Evolutionary conservation across 2,888 invertebrate species (phyloP).

Genomic region (Eilema griseolum): DNA sequence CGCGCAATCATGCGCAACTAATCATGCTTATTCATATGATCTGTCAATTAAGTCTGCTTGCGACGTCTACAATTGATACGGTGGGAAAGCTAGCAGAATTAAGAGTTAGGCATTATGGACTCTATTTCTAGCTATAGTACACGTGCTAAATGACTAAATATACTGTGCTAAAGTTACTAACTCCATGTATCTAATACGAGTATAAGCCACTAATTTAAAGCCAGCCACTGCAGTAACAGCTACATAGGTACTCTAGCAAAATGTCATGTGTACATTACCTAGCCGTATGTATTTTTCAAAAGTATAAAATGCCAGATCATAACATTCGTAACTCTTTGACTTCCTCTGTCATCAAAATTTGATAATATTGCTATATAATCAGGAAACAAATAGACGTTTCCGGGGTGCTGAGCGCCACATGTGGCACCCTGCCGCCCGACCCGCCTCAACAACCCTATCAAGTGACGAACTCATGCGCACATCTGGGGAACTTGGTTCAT

Average conservation of each 20-base stretch:
- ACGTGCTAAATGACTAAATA: no score
- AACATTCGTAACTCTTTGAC: constrained; percentile 33
- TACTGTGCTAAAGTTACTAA: no score
- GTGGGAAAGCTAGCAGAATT: background rate
- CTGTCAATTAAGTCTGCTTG: background rate
- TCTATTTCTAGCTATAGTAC: no score
- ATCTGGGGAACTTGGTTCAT: constrained; percentile 72
- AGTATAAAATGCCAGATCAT: constrained; percentile 8
- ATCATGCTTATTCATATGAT: background rate
- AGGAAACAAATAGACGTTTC: constrained; percentile 69
- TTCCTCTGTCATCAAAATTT: constrained; percentile 51
- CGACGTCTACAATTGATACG: background rate
- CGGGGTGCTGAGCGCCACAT: constrained; percentile 64
- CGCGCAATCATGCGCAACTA: background rate
- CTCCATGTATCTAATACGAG: background rate
- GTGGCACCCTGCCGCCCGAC: constrained; percentile 49
- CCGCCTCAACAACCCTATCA: constrained; percentile 49
- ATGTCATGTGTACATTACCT: no score
- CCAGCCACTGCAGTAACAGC: background rate
- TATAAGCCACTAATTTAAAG: background rate
- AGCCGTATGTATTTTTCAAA: background rate
- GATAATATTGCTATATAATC: constrained; percentile 58
- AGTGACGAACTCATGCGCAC: constrained; percentile 56
- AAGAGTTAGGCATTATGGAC: no score
- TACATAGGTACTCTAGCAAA: background rate